Conservation (phyloP, 1,140 invertebrate genomes). For the Plectrocnemia conspersa region DNA sequence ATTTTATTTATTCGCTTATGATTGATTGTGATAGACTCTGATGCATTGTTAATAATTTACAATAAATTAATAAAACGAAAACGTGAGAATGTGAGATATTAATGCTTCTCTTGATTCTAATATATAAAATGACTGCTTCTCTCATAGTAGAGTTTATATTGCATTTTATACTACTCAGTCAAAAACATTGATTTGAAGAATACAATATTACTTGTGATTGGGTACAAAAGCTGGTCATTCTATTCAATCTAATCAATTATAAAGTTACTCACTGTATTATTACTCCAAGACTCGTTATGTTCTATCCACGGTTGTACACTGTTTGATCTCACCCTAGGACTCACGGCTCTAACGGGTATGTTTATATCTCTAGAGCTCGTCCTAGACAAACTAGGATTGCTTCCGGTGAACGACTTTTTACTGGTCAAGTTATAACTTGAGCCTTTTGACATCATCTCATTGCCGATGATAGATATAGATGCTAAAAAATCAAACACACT, state of each 20-base stretch:
- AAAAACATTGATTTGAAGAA: too few species aligned
- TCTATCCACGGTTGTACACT: conserved; percentile 44
- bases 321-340: conserved; percentile 48
- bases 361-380: conserved; percentile 43
- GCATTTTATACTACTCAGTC: too few species aligned
- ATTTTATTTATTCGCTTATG: too few species aligned
- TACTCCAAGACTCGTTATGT: conserved; percentile 38
- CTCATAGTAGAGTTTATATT: too few species aligned
- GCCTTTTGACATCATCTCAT: conserved; percentile 41
- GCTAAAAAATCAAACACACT: conserved; percentile 39
- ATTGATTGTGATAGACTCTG: too few species aligned
- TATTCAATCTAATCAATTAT: conserved; percentile 16
- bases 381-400: conserved; percentile 44
- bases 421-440: conserved; percentile 37
- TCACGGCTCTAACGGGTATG: conserved; percentile 50
- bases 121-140: too few species aligned
- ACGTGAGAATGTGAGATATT: too few species aligned
- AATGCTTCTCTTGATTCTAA: too few species aligned
- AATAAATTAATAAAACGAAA: too few species aligned
- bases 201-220: too few species aligned
- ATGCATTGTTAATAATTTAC: too few species aligned
- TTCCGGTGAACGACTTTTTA: conserved; percentile 49
- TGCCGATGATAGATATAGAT: conserved; percentile 49
- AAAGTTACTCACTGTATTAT: conserved; percentile 44
- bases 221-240: too few species aligned